These are phyloP conservation scores for Myrmecobius fasciatus DNA, from an alignment of 2,113 vertebrate species.

Conservation along the genomic window DNA sequence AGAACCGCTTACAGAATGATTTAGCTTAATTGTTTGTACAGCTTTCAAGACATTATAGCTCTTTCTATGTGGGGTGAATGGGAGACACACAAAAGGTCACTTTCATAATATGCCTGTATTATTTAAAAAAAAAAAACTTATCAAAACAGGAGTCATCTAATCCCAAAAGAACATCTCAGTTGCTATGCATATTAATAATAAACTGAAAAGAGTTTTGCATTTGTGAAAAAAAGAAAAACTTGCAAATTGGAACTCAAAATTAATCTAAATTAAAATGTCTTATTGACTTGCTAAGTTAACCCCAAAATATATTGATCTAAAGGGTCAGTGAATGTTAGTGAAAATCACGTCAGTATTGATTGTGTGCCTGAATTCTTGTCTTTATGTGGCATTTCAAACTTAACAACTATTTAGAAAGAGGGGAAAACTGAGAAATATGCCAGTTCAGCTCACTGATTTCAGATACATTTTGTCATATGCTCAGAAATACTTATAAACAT, in stretches of 20 bases:
- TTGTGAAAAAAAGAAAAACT: conserved; percentile 71
- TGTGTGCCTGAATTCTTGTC: conserved; percentile 83
- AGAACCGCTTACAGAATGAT: conserved; percentile 74
- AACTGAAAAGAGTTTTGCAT: conserved; percentile 61
- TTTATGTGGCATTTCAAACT: conserved; percentile 84
- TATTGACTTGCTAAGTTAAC: conserved; percentile 85
- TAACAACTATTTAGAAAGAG: conserved; percentile 75
- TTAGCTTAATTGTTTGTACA: conserved; percentile 84
- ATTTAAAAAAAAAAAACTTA: conserved; percentile 50
- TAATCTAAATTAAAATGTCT: conserved; percentile 83
- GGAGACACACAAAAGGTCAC: conserved; percentile 73
- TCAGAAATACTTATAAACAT: conserved; percentile 64
- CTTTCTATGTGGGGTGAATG: conserved; percentile 55
- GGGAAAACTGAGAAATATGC: conserved; percentile 73
- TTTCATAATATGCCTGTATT: conserved; percentile 68
- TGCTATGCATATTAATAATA: conserved; percentile 75
- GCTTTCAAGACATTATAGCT: conserved; percentile 76
- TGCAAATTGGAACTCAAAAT: conserved; percentile 80
- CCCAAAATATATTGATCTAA: conserved; percentile 84
- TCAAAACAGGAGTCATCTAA: conserved; percentile 51
- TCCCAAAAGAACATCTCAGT: conserved; percentile 62
- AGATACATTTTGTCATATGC: conserved; percentile 73
- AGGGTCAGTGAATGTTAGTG: conserved; percentile 84
- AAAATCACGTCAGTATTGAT: conserved; percentile 82
- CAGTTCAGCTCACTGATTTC: conserved; percentile 75